Percentiles rank a stretch among this genome's conserved stretches.
Evolutionary conservation across 2,888 invertebrate genomes (phyloP).

Genomic region (Ophioninae sp.): DNA sequence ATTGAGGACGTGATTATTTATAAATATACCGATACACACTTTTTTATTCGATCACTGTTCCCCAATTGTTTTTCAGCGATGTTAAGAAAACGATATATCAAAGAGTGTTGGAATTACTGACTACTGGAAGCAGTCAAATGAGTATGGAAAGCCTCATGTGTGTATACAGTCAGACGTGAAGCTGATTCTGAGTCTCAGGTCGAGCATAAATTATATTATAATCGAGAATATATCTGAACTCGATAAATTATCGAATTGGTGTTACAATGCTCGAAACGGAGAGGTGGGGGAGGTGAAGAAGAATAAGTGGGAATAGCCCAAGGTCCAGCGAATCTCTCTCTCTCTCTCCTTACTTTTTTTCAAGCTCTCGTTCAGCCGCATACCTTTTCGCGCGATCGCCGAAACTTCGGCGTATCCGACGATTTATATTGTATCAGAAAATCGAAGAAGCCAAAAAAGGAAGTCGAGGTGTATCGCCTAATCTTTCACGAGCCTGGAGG

Average conservation of each 20-base stretch:
- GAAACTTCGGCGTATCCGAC: conserved; percentile 34
- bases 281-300: not conserved
- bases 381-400: conserved; percentile 56
- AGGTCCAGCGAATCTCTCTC: conserved; percentile 24
- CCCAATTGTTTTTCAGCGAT: not conserved
- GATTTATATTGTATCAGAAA: conserved; percentile 52
- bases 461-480: conserved; percentile 22
- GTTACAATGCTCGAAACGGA: conserved; percentile 47
- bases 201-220: conserved; percentile 76
- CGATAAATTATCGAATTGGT: conserved; percentile 73
- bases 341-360: not conserved
- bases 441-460: conserved; percentile 51
- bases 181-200: conserved; percentile 55
- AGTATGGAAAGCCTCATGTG: not conserved
- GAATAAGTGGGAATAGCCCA: conserved; percentile 22
- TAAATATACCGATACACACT: too few relatives aligned
- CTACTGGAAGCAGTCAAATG: not conserved
- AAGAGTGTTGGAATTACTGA: not conserved
- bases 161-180: conserved; percentile 41
- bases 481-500: conserved; percentile 11
- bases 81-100: not conserved
- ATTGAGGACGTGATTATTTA: too few relatives aligned
- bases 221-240: conserved; percentile 74
- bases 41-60: too few relatives aligned
- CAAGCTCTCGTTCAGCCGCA: too few relatives aligned